A percentile compares a stretch with the other conserved stretches of the same genome.
Conservation (phyloP, 1,140 invertebrate species). For the Micrasema longulum region DNA sequence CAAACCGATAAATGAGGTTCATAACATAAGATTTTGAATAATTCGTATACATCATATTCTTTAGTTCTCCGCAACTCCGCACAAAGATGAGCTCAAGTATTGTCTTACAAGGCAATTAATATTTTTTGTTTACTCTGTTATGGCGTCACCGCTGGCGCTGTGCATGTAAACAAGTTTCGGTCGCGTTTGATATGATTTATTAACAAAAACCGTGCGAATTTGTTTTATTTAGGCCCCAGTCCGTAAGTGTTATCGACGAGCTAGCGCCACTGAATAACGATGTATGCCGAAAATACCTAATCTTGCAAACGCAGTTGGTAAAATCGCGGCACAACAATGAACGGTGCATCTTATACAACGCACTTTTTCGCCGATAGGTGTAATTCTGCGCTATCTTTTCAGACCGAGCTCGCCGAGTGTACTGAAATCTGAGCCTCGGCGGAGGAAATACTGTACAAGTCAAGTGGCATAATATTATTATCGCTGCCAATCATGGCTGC, state of each 20-base stretch:
- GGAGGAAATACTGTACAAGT: constrained; percentile 1
- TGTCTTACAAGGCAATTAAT: too few species aligned
- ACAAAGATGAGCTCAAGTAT: too few species aligned
- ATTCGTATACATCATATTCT: too few species aligned
- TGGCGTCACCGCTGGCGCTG: neutral
- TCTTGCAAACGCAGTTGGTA: neutral
- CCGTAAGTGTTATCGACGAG: constrained; percentile 10
- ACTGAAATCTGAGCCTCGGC: neutral
- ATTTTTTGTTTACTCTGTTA: too few species aligned
- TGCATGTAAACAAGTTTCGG: constrained; percentile 3
- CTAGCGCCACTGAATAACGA: constrained; percentile 21
- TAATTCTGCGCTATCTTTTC: too few species aligned
- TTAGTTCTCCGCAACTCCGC: too few species aligned
- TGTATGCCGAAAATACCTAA: neutral
- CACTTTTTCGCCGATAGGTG: neutral
- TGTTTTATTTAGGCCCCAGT: constrained; percentile 3
- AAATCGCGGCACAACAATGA: neutral
- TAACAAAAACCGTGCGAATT: constrained; percentile 17
- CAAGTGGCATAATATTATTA: constrained; percentile 14
- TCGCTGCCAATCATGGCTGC: constrained; percentile 2
- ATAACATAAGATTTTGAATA: too few species aligned
- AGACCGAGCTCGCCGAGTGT: too few species aligned
- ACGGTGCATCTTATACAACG: neutral
- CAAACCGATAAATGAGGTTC: too few species aligned
- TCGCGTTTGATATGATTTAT: constrained; percentile 20